phyloP scores from a whole-genome alignment of 2,888 invertebrate genomes.

The Gibbula magus region DNA sequence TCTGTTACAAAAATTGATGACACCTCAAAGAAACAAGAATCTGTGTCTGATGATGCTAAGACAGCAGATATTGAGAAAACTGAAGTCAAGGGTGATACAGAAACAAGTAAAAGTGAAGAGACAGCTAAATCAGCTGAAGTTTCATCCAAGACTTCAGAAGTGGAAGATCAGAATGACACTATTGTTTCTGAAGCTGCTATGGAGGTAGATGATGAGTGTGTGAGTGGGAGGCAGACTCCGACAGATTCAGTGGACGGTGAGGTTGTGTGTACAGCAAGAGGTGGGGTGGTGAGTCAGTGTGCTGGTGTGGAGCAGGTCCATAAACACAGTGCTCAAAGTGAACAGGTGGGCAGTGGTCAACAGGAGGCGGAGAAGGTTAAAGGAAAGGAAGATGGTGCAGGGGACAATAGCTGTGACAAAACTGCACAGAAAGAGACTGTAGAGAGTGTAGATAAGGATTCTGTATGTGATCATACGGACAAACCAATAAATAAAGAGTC shows the following conservation, averaged over 20 bases:
- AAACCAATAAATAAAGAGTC: background rate
- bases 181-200: no score
- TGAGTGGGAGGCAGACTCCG: slow-evolving; percentile 1
- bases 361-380: no score
- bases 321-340: background rate
- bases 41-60: background rate
- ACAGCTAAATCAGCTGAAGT: no score
- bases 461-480: background rate
- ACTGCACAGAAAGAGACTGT: background rate
- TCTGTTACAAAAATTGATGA: background rate
- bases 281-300: background rate
- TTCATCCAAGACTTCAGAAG: no score
- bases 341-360: background rate
- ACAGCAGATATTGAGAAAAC: no score
- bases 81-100: no score
- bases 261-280: background rate
- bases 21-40: background rate
- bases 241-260: background rate
- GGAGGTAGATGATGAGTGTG: background rate
- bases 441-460: no score
- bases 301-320: background rate
- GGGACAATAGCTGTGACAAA: background rate
- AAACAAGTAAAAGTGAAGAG: no score
- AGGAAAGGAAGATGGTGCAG: background rate
- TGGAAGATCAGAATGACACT: no score